Conservation (phyloP, 2,113 vertebrate genomes). For the Epinephelus lanceolatus region DNA sequence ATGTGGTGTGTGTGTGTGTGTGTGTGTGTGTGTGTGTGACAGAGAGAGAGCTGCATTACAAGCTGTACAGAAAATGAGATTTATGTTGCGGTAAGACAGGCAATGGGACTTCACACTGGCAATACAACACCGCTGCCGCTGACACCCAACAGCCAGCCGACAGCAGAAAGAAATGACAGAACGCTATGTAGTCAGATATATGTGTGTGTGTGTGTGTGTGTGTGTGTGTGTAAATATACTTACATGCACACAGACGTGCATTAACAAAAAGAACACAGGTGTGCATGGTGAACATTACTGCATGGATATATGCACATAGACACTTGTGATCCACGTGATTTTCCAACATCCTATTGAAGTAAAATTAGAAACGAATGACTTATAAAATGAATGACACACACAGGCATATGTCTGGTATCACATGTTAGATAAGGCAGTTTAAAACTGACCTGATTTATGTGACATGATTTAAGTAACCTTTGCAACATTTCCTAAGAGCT, state of each 20-base stretch:
- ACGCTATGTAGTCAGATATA: neutral
- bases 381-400: neutral
- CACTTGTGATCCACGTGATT: neutral
- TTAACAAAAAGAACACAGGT: conserved; percentile 7
- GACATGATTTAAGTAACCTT: neutral
- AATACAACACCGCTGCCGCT: conserved; percentile 9
- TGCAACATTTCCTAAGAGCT: neutral
- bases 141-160: neutral
- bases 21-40: neutral
- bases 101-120: conserved; percentile 3
- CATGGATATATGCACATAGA: neutral
- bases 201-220: no score
- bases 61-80: conserved; percentile 8
- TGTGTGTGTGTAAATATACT: conserved; percentile 13
- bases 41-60: neutral
- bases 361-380: conserved; percentile 51
- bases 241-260: neutral
- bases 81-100: neutral
- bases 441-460: neutral
- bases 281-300: neutral
- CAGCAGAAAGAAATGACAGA: neutral
- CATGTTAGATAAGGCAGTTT: neutral
- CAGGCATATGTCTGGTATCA: neutral
- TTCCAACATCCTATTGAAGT: conserved; percentile 7
- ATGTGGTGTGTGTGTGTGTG: no score